Percentiles rank a stretch among this genome's conserved stretches.
phyloP scores from a whole-genome alignment of 2,888 invertebrate genomes.

The Polyommatus icarus region DNA sequence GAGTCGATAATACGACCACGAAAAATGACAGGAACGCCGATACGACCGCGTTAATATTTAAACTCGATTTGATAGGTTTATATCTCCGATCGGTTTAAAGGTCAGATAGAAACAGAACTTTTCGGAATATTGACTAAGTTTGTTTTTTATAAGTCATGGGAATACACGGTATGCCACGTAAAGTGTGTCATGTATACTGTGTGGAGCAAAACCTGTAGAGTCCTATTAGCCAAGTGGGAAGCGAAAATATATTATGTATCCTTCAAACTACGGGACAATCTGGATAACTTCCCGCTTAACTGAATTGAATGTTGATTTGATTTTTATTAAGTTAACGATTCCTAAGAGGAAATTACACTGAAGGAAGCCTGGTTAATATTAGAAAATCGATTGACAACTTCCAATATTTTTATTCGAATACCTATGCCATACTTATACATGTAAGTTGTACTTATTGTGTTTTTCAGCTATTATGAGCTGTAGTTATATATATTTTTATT shows the following conservation, averaged over 20 bases:
- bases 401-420: too few species aligned
- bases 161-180: slow-evolving; percentile 56
- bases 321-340: neutral
- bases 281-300: slow-evolving; percentile 1
- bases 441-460: too few species aligned
- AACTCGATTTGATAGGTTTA: slow-evolving; percentile 36
- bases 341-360: neutral
- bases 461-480: neutral
- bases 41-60: slow-evolving; percentile 67
- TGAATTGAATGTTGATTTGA: neutral
- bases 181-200: slow-evolving; percentile 66
- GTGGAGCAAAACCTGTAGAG: slow-evolving; percentile 55
- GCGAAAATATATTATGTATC: slow-evolving; percentile 50
- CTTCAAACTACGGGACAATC: slow-evolving; percentile 47
- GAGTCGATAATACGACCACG: slow-evolving; percentile 51
- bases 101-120: too few species aligned
- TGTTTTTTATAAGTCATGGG: slow-evolving; percentile 41
- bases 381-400: neutral
- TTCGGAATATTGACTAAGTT: neutral
- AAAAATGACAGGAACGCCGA: slow-evolving; percentile 62
- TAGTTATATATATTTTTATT: neutral
- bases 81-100: neutral
- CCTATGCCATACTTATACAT: too few species aligned
- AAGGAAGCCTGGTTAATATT: neutral
- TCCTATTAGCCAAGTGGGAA: slow-evolving; percentile 57